Evolutionary conservation across 2,797 vertebrate genomes (phyloP).

Genomic region (Linurgus olivaceus): DNA sequence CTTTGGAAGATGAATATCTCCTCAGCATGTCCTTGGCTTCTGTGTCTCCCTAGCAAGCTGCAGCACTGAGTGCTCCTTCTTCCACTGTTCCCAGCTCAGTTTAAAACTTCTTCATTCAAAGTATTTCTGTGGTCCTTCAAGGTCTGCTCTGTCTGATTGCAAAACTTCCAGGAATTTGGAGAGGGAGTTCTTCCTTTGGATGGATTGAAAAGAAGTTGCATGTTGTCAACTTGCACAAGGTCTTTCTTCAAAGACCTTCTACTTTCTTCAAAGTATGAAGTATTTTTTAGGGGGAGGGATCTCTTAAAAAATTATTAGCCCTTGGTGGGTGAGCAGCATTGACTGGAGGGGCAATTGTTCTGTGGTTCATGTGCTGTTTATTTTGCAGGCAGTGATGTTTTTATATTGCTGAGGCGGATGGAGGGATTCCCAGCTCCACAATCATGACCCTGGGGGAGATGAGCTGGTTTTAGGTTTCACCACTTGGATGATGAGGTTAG

Average conservation of each 20-base stretch:
- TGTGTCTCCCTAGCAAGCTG: background rate
- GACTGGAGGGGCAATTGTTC: slow-evolving; percentile 31
- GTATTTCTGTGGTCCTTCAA: background rate
- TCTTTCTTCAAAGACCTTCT: background rate
- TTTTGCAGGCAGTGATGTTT: slow-evolving; percentile 38
- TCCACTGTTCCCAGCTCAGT: background rate
- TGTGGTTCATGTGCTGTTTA: slow-evolving; percentile 26
- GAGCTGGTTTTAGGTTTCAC: slow-evolving; percentile 48
- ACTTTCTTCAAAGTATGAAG: background rate
- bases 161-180: background rate
- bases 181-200: background rate
- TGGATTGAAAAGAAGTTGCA: background rate
- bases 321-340: background rate
- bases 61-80: background rate
- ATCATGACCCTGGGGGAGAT: slow-evolving; percentile 35
- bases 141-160: background rate
- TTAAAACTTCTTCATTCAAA: background rate
- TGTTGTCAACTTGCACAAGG: background rate
- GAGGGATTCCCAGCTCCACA: slow-evolving; percentile 54
- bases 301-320: background rate
- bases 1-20: background rate
- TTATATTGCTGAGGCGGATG: slow-evolving; percentile 49
- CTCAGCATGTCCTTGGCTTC: background rate
- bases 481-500: slow-evolving; percentile 39
- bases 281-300: background rate